Evolutionary conservation across 2,797 vertebrate genomes (phyloP), one percentile per base, ranked within the genome.

Genomic region (Oophaga sylvatica): DNA sequence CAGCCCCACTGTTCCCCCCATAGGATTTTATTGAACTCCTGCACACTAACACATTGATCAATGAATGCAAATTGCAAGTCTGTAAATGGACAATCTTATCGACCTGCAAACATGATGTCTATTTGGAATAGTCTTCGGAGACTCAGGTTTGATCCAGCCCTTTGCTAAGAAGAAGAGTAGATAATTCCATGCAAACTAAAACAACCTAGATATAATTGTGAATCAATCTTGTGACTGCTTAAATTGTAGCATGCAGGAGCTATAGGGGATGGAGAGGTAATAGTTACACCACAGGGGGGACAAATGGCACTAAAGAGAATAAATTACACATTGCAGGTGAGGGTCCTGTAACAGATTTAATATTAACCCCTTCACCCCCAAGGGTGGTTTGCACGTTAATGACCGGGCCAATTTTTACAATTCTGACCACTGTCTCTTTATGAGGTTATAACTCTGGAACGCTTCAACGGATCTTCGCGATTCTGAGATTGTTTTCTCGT

Each of bases 41-140:
- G 67, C 90, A 53, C 79, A 87, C 19, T 85, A 84, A 16, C 87
- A 82, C 48, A 89, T 90, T 89, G 88, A 91, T 90, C 87, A 88
- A 91, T 78, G 67, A 68, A 88, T 88, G 67, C 68, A 90, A 87
- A 90, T 88, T 86, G 62, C 90, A 88, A 91, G 91, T 92, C 90
- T 88, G 82, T 85, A 89, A 35, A 48, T 91, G 88, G 85, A 77
- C 85, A 87, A 19, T 57, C 11, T 89, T 86, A 85, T 90, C 90
- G 91, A 92, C 81, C 89, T 31, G 88, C 81, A 88, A 90, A 83
- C 77, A 89, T 87, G 41, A 89, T 88, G 89, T 56, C n/a, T 48
- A 83, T 86, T 91, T 86, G 77, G 88, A 87, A 76, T 26, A 80
- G 81, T 19, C 68, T 15, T 8, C 22, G 57, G 76, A 65, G 57